Base-by-base conservation (phyloP, 2,888 invertebrate species). In the Dicyrtoma fusca region DNA sequence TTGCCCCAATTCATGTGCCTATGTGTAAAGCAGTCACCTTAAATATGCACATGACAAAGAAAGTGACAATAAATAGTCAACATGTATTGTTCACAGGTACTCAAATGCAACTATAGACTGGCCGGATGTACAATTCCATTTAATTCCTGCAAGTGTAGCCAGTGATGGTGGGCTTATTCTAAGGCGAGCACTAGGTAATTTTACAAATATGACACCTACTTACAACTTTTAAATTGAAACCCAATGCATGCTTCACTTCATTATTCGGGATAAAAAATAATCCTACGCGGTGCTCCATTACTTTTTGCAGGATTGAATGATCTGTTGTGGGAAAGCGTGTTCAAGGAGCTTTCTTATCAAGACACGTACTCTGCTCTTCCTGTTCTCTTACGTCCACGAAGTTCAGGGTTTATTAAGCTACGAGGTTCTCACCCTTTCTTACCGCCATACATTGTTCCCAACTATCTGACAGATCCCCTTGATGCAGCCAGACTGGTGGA, bases 71-170 rank as follows among this genome's bases (percentile, higher is more conserved):
- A 49, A n/a, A 13, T 49, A 6, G 17, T 49, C n/a, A 49, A 4
- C 11, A 6, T 49, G 17, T 49, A 49, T 17, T 34, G n/a, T 14
- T 42, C 66, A 19, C 11, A 82, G 82, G 59, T 83, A 79, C 72
- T 81, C 88, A 0, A 94, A 94, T 80, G 88, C 86, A 0, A 87
- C 90, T 0, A 88, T 91, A 0, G 94, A 95, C 82, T 93, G 90
- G 83, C 95, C 95, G 0, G 95, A 95, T 80, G 91, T 95, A 45
- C 93, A 95, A 82, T 91, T 94, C 81, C 94, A 94, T 83, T 94
- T 95, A 81, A 88, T 93, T 49, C 92, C 93, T 0, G 93, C 94
- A 8, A 92, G 92, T 3, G 92, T 93, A 0, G 92, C 91, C 82
- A 92, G 94, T 0, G 94, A 95, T 82, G 92, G 91, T 0, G 94